Evolutionary conservation across 2,888 invertebrate species (phyloP), one percentile per base, ranked within the genome.

Genomic region (Leptopilina myrica): DNA sequence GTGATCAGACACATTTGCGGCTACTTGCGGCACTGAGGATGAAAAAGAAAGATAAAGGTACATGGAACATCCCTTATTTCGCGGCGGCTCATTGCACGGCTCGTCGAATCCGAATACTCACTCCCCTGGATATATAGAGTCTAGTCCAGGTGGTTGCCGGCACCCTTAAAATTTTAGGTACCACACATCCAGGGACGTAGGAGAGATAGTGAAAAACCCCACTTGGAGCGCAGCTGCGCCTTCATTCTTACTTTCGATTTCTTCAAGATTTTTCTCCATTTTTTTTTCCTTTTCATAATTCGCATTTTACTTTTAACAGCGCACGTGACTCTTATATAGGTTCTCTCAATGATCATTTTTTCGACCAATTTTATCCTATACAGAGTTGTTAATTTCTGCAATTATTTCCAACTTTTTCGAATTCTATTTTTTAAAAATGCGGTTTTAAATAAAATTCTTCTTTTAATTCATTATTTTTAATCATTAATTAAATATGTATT

Each of bases 81-180:
- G 89, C 86, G 90, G 89, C 89, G 87, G 89, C 89, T 90, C 89
- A 86, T 91, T 91, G 90, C 89, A 91, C 89, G 91, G 90, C 86
- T 91, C 90, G 89, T 80, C 89, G 91, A 88, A 89, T 89, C 85
- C 90, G 88, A 91, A 91, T 91, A 85, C 89, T 90, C 90, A 89
- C 90, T 89, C 90, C 90, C 88, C 89, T 80, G 84, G 84, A 85
- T 86, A 75, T 9, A 49, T 8, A 49, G 79, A 56, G 81, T 33
- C 3, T 33, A 33, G 80, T 87, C 89, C 88, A 88, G 89, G 89
- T 89, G 89, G 87, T 86, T 86, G 86, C 84, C 82, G 84, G 84
- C 87, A 82, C 87, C 86, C 88, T 85, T 84, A 83, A 83, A 84
- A 85, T 81, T 49, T 4, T 49, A 67, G 78, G 65, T 66, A 78